These are phyloP conservation scores for Spea hammondii DNA, from an alignment of 2,797 vertebrate genomes.

Conservation along the genomic window DNA sequence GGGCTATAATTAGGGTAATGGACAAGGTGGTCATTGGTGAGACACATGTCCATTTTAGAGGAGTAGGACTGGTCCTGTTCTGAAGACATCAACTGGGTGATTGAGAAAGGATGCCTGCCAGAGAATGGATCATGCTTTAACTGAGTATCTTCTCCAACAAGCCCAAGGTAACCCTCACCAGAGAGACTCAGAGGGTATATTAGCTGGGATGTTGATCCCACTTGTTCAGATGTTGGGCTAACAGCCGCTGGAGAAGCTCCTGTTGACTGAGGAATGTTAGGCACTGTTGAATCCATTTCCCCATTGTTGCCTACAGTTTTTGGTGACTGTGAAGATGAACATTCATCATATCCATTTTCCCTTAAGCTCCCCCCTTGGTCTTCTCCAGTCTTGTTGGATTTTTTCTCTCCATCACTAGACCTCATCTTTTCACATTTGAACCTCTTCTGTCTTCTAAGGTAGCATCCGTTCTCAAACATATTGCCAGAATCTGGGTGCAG, in stretches of 20 bases:
- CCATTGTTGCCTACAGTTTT: neutral
- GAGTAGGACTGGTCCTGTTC: conserved; percentile 37
- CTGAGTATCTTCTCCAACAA: conserved; percentile 29
- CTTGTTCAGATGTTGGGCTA: conserved; percentile 21
- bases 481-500: conserved; percentile 50
- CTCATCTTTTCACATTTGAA: conserved; percentile 41
- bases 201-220: conserved; percentile 21
- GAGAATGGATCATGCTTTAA: conserved; percentile 37
- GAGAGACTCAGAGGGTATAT: conserved; percentile 31
- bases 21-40: conserved; percentile 21
- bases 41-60: conserved; percentile 36
- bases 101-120: conserved; percentile 46
- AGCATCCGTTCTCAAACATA: conserved; percentile 53
- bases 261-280: conserved; percentile 6
- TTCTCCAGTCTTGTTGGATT: neutral
- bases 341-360: conserved; percentile 28
- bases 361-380: conserved; percentile 2
- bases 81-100: conserved; percentile 47
- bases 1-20: conserved; percentile 33
- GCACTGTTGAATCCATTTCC: conserved; percentile 8
- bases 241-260: neutral
- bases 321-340: conserved; percentile 31
- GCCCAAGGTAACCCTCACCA: conserved; percentile 26
- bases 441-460: conserved; percentile 46
- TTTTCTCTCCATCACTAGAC: conserved; percentile 25